Percentiles rank a stretch among this genome's conserved stretches.
Conservation (phyloP, 2,113 vertebrate genomes). For the Melanotaenia duboulayi region DNA sequence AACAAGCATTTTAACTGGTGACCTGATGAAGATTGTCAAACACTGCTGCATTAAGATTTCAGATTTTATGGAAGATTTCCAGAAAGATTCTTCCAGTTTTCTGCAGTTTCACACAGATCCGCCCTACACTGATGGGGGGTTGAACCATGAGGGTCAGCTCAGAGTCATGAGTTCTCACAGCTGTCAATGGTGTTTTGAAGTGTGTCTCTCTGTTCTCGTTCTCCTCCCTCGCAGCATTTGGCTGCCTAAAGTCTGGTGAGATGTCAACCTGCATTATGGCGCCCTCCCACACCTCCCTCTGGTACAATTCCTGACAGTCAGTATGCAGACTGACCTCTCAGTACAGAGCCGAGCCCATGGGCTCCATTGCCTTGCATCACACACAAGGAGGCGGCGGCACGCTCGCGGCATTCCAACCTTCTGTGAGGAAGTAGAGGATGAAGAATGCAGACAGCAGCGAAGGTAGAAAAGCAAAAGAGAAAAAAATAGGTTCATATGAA, state of each 20-base stretch:
- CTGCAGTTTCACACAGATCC: slow-evolving; percentile 7
- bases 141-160: slow-evolving; percentile 37
- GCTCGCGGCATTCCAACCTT: slow-evolving; percentile 17
- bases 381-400: background rate
- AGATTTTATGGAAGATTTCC: background rate
- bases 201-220: background rate
- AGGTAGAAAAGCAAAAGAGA: slow-evolving; percentile 43
- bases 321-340: slow-evolving; percentile 61
- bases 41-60: slow-evolving; percentile 37
- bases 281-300: slow-evolving; percentile 63
- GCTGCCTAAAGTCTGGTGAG: slow-evolving; percentile 55
- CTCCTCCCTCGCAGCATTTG: slow-evolving; percentile 35
- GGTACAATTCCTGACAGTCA: slow-evolving; percentile 73
- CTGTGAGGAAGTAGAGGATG: background rate
- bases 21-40: slow-evolving; percentile 10
- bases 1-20: no score
- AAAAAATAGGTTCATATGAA: slow-evolving; percentile 41
- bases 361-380: background rate
- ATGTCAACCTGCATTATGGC: slow-evolving; percentile 69
- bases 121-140: slow-evolving; percentile 1
- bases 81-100: background rate
- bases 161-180: slow-evolving; percentile 26
- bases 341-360: slow-evolving; percentile 37
- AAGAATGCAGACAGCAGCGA: slow-evolving; percentile 33
- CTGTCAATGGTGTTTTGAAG: slow-evolving; percentile 31